phyloP scores from a whole-genome alignment of 1,140 invertebrate genomes.

The Piezodorus guildinii region DNA sequence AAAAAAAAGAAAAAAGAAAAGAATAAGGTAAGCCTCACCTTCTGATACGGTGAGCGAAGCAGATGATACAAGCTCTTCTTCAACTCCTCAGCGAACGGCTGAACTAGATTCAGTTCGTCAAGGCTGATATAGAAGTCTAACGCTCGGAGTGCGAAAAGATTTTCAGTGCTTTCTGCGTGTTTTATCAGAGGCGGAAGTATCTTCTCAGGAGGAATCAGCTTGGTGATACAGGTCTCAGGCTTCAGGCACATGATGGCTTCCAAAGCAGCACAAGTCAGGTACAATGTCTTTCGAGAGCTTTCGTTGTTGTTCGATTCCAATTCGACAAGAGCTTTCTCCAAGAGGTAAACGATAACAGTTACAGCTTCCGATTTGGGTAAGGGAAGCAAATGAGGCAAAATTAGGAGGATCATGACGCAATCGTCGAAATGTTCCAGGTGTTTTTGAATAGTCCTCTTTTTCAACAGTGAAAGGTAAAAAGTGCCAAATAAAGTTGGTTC shows the following conservation, averaged over 20 bases:
- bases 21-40: slow-evolving; percentile 4
- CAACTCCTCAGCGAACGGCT: slow-evolving; percentile 13
- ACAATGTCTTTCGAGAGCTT: neutral
- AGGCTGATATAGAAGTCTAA: slow-evolving; percentile 22
- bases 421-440: neutral
- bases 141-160: slow-evolving; percentile 16
- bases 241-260: slow-evolving; percentile 19
- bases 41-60: slow-evolving; percentile 20
- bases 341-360: neutral
- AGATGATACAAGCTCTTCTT: slow-evolving; percentile 23
- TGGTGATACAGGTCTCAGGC: slow-evolving; percentile 4
- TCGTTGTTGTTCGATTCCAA: neutral
- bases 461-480: neutral
- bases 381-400: slow-evolving; percentile 21
- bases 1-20: too few species aligned
- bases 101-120: slow-evolving; percentile 17
- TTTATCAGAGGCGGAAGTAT: slow-evolving; percentile 10
- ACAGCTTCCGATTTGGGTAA: slow-evolving; percentile 18
- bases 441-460: neutral
- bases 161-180: neutral
- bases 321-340: neutral
- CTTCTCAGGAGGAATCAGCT: slow-evolving; percentile 10
- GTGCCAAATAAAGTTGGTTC: neutral
- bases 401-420: neutral
- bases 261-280: neutral